Conservation (phyloP, 2,888 invertebrate genomes). For the Ernsta delagoae region DNA sequence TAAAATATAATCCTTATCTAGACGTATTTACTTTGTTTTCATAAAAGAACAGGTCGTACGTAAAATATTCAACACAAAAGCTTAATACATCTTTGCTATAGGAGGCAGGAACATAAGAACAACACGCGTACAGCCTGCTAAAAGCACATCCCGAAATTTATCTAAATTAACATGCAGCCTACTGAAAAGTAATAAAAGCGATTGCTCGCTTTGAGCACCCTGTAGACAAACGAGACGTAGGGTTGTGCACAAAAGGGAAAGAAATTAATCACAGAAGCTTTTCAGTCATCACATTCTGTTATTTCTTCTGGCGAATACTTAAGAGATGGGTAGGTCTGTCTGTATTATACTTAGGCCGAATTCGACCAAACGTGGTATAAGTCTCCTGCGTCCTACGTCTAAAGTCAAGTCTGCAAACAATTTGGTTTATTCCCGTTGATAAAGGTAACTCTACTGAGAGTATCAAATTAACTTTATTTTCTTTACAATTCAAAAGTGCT, state of each 20-base stretch:
- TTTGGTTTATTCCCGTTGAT: background rate
- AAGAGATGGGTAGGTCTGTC: too few species aligned
- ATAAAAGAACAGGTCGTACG: background rate
- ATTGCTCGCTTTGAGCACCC: constrained; percentile 41
- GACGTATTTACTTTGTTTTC: background rate
- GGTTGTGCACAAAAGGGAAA: constrained; percentile 44
- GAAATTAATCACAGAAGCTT: background rate
- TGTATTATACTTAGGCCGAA: too few species aligned
- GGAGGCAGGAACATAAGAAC: background rate
- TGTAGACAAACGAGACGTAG: constrained; percentile 37
- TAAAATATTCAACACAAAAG: constrained; percentile 20
- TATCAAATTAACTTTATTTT: background rate
- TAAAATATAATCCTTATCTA: too few species aligned
- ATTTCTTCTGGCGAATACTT: background rate
- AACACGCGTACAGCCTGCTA: constrained; percentile 48
- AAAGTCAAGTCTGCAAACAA: too few species aligned
- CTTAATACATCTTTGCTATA: constrained; percentile 18
- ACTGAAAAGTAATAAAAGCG: constrained; percentile 61
- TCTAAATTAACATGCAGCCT: constrained; percentile 66
- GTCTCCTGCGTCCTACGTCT: too few species aligned
- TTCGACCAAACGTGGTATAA: too few species aligned
- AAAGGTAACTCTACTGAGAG: background rate
- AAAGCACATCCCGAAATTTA: constrained; percentile 62
- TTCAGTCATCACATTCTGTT: background rate
- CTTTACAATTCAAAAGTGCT: background rate